Base-by-base conservation (phyloP, 2,113 vertebrate species). In the Antechinus flavipes region DNA sequence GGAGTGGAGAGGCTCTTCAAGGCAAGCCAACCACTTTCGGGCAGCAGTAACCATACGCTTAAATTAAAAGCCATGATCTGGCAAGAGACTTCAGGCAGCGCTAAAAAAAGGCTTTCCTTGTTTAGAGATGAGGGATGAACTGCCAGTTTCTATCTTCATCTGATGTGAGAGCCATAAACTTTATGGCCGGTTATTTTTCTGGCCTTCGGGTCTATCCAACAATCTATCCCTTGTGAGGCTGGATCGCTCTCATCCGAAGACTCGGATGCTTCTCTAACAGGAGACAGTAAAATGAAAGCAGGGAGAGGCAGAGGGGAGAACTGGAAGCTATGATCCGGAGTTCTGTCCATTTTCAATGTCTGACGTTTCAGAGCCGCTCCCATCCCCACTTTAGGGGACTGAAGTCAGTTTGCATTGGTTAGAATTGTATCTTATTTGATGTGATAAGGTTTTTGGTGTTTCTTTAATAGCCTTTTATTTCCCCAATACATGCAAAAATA, bases 41-140 rank as follows among this genome's bases (percentile, higher is more conserved):
- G 95, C 93, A 92, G 92, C 91, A 93, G 93, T 4, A 90, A 95
- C 95, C 23, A 27, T 27, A 35, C 42, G 35, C 56, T 95, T 58
- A 92, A 90, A 95, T 96, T 95, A 97, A 95, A 93, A 95, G 90
- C 54, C 94, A 91, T 47, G 30, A 93, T 92, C 68, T 94, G 94
- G 53, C 52, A 93, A 93, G 22, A 92, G 49, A 90, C 49, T 58
- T 68, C 35, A 54, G 91, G 23, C 76, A 97, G 22, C 42, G 35
- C 56, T 90, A 54, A 61, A 93, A 94, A 55, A 2, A 93, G 56
- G 5, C 27, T 94, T 96, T 90, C 89, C 91, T n/a, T 0, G 0
- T 49, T 68, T 58, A 68, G 35, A 2, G 58, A 30, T 12, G 6
- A 61, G 54, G 23, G 49, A 1, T 6, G 50, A 12, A 55, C 24